phyloP scores from a whole-genome alignment of 2,888 invertebrate genomes.

The Silvanus unidentatus region DNA sequence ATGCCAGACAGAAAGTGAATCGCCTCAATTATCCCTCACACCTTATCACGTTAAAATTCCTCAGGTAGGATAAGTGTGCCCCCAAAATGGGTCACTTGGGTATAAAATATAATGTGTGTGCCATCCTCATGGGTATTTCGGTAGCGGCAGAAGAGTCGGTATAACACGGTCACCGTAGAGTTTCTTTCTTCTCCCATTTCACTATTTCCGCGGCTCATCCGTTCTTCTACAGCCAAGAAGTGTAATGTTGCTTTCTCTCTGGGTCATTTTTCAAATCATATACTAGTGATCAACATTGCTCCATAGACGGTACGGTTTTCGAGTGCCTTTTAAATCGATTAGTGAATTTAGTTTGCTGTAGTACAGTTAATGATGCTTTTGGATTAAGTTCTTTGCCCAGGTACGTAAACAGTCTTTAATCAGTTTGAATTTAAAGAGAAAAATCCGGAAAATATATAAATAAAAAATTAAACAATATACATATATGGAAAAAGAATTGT shows the following conservation, averaged over 20 bases:
- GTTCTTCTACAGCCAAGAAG: constrained; percentile 6
- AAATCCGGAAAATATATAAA: no score
- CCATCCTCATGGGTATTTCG: constrained; percentile 37
- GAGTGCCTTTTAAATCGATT: neutral
- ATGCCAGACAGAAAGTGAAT: constrained; percentile 25
- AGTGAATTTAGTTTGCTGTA: no score
- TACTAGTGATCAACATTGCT: neutral
- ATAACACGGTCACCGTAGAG: constrained; percentile 37
- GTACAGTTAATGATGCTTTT: no score
- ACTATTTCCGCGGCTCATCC: constrained; percentile 29
- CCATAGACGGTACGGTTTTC: neutral
- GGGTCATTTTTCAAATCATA: constrained; percentile 8
- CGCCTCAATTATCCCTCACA: constrained; percentile 14
- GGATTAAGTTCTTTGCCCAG: no score
- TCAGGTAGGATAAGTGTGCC: constrained; percentile 16
- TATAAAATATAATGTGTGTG: constrained; percentile 38
- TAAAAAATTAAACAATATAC: no score
- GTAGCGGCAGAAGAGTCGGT: constrained; percentile 33
- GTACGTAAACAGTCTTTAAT: no score
- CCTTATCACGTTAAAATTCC: constrained; percentile 4
- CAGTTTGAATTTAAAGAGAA: no score
- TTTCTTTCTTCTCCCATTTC: constrained; percentile 23
- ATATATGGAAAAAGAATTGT: no score
- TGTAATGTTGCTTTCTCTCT: constrained; percentile 28
- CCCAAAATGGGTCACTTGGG: constrained; percentile 35